Conservation (phyloP, 2,888 invertebrate genomes). For the Drosophila infuscata region DNA sequence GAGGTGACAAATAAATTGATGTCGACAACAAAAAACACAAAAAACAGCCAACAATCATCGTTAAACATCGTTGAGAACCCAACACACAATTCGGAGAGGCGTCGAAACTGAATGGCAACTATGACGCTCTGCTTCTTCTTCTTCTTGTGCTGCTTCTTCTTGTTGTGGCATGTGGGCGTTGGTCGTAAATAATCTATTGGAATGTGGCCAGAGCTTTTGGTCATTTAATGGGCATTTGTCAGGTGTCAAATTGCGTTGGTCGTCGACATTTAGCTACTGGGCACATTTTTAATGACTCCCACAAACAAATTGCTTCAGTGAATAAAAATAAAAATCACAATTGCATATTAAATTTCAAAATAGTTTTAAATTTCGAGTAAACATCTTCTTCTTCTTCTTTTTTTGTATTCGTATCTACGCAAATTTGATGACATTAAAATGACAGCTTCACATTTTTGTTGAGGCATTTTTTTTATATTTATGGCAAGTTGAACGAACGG, state of each 20-base stretch:
- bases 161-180: conserved; percentile 38
- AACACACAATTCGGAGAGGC: conserved; percentile 25
- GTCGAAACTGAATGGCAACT: conserved; percentile 50
- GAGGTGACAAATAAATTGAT: conserved; percentile 67
- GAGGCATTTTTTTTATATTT: neutral
- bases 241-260: conserved; percentile 23
- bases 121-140: neutral
- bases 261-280: conserved; percentile 28
- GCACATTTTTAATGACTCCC: neutral
- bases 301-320: neutral
- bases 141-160: neutral
- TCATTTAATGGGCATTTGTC: conserved; percentile 25
- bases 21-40: conserved; percentile 32
- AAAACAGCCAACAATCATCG: neutral
- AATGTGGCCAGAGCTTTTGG: conserved; percentile 13
- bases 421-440: neutral
- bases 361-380: neutral
- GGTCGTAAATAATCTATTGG: conserved; percentile 46
- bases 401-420: neutral
- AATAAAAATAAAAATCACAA: neutral
- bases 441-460: neutral
- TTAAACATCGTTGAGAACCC: neutral
- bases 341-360: conserved; percentile 1
- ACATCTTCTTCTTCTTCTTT: too few relatives aligned
- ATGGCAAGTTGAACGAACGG: conserved; percentile 10